These are phyloP conservation scores for Agrochola lychnidis DNA, from an alignment of 2,888 invertebrate genomes.

Conservation along the genomic window DNA sequence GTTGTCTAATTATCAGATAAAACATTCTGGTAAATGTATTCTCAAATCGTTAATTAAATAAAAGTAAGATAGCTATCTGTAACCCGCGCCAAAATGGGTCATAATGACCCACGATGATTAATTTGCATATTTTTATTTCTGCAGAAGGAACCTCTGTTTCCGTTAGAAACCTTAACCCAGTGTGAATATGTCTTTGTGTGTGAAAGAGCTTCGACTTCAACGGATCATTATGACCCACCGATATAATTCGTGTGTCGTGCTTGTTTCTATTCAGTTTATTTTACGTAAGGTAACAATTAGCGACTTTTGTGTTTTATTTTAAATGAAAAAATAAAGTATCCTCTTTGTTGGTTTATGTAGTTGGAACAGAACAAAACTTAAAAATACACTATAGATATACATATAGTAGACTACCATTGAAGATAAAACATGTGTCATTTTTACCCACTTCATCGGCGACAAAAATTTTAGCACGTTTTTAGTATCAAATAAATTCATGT, in stretches of 20 bases:
- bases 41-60: neutral
- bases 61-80: slow-evolving; percentile 8
- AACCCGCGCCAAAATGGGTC: neutral
- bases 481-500: neutral
- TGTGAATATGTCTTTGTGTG: neutral
- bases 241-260: neutral
- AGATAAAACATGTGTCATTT: neutral
- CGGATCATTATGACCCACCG: too few species aligned
- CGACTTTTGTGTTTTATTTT: too few species aligned
- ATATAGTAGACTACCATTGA: too few species aligned
- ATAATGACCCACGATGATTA: neutral
- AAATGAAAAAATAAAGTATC: too few species aligned
- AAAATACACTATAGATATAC: too few species aligned
- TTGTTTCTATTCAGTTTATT: neutral
- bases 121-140: neutral
- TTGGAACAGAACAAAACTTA: too few species aligned
- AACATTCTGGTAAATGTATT: neutral
- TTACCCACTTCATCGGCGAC: neutral
- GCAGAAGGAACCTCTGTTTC: too few species aligned
- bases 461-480: neutral
- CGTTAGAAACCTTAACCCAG: too few species aligned
- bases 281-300: too few species aligned
- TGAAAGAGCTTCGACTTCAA: neutral
- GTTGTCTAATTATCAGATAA: slow-evolving; percentile 4
- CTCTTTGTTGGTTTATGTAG: too few species aligned